Evolutionary conservation across 2,888 invertebrate species (phyloP), one percentile per base, ranked within the genome.

Genomic region (Odontomyia ornata): DNA sequence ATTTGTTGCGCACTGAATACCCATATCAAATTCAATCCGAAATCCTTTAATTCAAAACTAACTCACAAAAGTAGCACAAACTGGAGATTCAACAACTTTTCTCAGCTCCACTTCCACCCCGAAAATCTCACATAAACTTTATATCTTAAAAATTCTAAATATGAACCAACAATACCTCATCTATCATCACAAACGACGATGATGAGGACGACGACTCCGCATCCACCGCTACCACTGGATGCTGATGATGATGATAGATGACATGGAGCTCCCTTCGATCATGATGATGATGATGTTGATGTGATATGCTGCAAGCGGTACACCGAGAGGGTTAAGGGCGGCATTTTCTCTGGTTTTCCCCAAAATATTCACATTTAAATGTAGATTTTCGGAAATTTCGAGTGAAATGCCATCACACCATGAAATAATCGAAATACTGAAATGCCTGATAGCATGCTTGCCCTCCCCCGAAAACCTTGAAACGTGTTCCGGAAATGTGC

Each of bases 401-500:
- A 64, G 28, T 30, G 30, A 69, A 69, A 69, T 69, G 13, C 46
- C 69, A 25, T 69, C 25, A 69, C 23, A 47, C 47, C 46, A 69
- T 46, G 69, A 47, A 69, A 69, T 69, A 69, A 69, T 69, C 67
- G 67, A 67, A 60, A 23, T 60, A 21, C n/a, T 25, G 7, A 60
- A 43, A 69, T 46, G 23, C 25, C 57, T 30, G 36, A 57, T 57
- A 73, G 23, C 57, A 57, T 60, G 11, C 30, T 1, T 46, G 25
- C 5, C 21, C 15, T 28, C 43, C 1, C 23, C 15, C 43, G 18
- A 3, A 7, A 13, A 13, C 30, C 27, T 60, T 21, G 57, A 57
- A 28, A 72, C 36, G 57, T 57, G 73, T 57, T 57, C 60, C 47
- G 73, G 73, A 73, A 73, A 57, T 73, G 36, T 57, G 60, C 27